Evolutionary conservation across 2,797 vertebrate species (phyloP).

Genomic region (Myotis myotis): DNA sequence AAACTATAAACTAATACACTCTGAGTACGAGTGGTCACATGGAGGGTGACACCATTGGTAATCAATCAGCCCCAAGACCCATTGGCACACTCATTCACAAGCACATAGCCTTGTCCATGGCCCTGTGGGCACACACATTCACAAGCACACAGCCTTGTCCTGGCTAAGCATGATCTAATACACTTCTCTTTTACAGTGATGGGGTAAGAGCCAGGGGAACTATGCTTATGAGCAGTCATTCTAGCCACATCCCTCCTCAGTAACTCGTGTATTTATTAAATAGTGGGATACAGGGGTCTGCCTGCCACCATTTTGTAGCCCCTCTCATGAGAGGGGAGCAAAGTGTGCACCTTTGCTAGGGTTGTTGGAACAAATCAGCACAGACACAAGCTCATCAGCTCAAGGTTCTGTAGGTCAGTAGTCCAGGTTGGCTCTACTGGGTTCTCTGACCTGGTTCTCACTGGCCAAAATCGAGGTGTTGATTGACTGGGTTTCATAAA

Average conservation of each 20-base stretch:
- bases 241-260: background rate
- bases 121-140: fast-evolving
- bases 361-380: background rate
- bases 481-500: background rate
- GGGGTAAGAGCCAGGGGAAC: background rate
- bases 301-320: background rate
- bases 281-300: background rate
- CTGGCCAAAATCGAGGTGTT: background rate
- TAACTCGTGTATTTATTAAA: background rate
- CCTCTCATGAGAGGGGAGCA: background rate
- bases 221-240: background rate
- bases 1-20: background rate
- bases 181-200: background rate
- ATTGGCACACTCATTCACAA: no score
- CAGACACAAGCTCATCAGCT: background rate
- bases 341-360: background rate
- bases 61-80: background rate
- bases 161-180: background rate
- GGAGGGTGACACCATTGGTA: background rate
- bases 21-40: background rate
- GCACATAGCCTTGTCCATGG: no score
- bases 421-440: background rate
- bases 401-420: background rate
- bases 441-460: background rate
- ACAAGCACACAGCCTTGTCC: background rate